Evolutionary conservation across 1,140 invertebrate species (phyloP), one percentile per base, ranked within the genome.

Genomic region (Eciton burchellii): DNA sequence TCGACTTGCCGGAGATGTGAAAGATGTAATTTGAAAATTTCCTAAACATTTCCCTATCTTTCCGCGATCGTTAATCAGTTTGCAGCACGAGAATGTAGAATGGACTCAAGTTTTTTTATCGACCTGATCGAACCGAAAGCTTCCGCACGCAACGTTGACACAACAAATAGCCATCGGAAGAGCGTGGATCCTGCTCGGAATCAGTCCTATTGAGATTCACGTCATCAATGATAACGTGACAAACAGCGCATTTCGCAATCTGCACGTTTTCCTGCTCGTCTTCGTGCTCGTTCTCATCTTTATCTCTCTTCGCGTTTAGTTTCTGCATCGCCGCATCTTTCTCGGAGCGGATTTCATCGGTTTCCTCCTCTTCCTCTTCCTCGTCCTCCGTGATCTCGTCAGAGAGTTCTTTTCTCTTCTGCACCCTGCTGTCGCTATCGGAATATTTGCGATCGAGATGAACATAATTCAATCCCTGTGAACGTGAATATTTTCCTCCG

Each of bases 101-200:
- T 35, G 47, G 6, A 59, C 60, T 9, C 21, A 21, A 24, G 41
- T 84, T 72, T 60, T 84, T 72, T 60, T 73, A 77, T 52, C 59
- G 74, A 92, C 92, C 91, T 85, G 91, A 88, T 77, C 83, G 87
- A 66, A 90, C 71, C 2, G 88, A 76, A 52, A 90, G 89, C 45
- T 88, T 84, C 68, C 87, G 87, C 29, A 92, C 81, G 43, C 93
- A 93, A 26, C 84, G 88, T 35, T 91, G 87, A 74, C 93, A 93
- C 2, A 93, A 63, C 14, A 89, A 45, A 65, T 92, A 92, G 29
- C 85, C 88, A 0, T 91, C 71, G 8, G 87, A 79, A 60, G 87
- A 92, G 14, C 68, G 29, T 26, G 87, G 65, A 21, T 88, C 47
- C 45, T 86, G 82, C 54, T 86, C 83, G 9, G 87, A 87, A 63